A percentile compares a stretch with the other conserved stretches of the same genome.
These are phyloP conservation scores for Oopsacas minuta DNA, from an alignment of 37 sponge, comb jelly and placozoan species.

Conservation along the genomic window DNA sequence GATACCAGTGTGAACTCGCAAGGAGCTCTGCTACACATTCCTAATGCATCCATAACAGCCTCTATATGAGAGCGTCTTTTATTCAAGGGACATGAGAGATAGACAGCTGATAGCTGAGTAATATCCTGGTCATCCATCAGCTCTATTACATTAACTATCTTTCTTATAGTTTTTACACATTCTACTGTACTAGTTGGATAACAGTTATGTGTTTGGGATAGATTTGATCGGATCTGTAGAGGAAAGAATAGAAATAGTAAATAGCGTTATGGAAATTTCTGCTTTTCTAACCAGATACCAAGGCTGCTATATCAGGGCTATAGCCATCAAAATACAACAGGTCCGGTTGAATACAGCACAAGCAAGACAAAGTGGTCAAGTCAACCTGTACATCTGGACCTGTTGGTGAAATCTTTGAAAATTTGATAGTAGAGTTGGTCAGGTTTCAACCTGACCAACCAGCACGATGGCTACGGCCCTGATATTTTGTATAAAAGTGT, in stretches of 20 bases:
- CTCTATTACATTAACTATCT: background rate
- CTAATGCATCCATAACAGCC: background rate
- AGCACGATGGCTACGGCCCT: too few species aligned
- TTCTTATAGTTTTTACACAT: background rate
- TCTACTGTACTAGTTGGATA: background rate
- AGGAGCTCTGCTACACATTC: background rate
- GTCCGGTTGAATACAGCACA: too few species aligned
- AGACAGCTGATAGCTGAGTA: background rate
- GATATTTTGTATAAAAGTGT: too few species aligned
- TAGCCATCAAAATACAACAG: too few species aligned
- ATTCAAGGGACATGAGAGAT: background rate
- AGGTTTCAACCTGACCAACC: too few species aligned
- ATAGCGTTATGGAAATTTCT: background rate
- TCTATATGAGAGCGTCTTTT: background rate
- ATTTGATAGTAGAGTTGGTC: too few species aligned
- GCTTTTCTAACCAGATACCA: too few species aligned
- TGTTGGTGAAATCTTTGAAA: too few species aligned
- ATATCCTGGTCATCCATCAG: background rate
- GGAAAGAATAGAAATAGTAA: background rate
- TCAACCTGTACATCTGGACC: too few species aligned
- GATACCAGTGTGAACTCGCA: background rate
- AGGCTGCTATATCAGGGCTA: too few species aligned
- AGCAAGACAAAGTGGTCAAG: too few species aligned
- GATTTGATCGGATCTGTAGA: background rate
- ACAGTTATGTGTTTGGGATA: background rate